Evolutionary conservation across 2,113 vertebrate species (phyloP), one percentile per base, ranked within the genome.

Genomic region (Brachyhypopomus gauderio): DNA sequence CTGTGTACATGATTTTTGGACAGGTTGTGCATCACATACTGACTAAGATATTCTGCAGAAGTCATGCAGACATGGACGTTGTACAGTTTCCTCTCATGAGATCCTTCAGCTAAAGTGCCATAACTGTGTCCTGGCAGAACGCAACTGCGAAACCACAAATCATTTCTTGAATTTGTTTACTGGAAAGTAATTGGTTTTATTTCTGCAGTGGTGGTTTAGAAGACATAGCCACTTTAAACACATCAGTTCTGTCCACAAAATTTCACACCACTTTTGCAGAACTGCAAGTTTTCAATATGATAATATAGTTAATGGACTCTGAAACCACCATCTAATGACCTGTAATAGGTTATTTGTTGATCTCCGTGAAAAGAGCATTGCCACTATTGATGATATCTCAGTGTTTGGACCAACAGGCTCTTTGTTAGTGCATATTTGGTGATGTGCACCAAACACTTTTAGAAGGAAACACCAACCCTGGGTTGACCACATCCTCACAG

Each of bases 401-500:
- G 30, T 11, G 9, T 71, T 62, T 8, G 6, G 41, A 27, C 23
- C 30, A 67, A 8, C 64, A n/a, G 19, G 0, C 34, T 67, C 34
- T 36, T 22, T 76, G 30, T 55, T 76, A 23, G 20, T 11, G n/a
- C 27, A 19, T 70, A 34, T 52, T 20, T 27, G 59, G 9, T 56
- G 48, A 38, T 63, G 70, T 69, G 38, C 64, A 56, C 17, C 20
- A n/a, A 80, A 41, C 60, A 76, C 64, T 72, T 80, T 77, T 70
- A 38, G 52, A 55, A n/a, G 12, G 48, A 78, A 75, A 20, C 16
- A 60, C 38, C 34, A 22, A 52, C 4, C 45, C 66, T 76, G 14
- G 17, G 20, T 20, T 62, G 77, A 90, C 86, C 89, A 82, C 89
- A 87, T 89, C 89, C 89, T 88, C 76, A 55, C 52, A 45, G 66